These are phyloP conservation scores for Erythrocercus mccallii DNA, from an alignment of 2,113 vertebrate species.

Conservation along the genomic window DNA sequence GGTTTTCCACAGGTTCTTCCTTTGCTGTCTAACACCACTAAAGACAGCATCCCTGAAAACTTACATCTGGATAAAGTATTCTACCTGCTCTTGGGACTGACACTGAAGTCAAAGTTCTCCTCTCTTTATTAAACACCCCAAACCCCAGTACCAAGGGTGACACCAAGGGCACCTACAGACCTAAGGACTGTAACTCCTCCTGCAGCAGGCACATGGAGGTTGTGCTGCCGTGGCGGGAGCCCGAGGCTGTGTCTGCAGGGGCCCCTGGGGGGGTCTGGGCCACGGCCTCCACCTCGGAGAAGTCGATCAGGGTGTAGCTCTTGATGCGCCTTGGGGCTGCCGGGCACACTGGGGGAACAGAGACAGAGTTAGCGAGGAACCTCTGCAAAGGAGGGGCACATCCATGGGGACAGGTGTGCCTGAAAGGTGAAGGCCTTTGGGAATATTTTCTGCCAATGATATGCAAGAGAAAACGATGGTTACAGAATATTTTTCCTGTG, in stretches of 20 bases:
- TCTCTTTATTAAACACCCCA: fast-evolving
- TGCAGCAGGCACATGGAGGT: slow-evolving; percentile 48
- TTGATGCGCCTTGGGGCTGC: slow-evolving; percentile 53
- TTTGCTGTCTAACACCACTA: neutral
- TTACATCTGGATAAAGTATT: neutral
- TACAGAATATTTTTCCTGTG: neutral
- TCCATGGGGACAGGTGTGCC: neutral
- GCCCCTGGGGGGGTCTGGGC: neutral
- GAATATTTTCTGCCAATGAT: neutral
- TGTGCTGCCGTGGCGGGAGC: neutral
- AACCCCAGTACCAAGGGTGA: neutral
- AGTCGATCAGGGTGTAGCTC: slow-evolving; percentile 83
- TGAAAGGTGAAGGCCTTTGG: too few species aligned
- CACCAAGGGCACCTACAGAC: slow-evolving; percentile 19
- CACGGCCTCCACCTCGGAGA: slow-evolving; percentile 70
- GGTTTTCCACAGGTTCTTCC: neutral
- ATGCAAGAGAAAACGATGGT: fast-evolving
- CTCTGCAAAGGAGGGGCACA: neutral
- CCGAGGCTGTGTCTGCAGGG: fast-evolving
- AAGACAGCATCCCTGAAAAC: neutral
- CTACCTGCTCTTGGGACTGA: neutral
- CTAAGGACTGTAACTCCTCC: slow-evolving; percentile 65
- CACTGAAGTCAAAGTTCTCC: neutral
- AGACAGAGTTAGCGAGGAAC: neutral
- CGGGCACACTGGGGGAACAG: slow-evolving; percentile 33